Evolutionary conservation across 2,888 invertebrate species (phyloP).

Genomic region (Hyppa rectilinea): DNA sequence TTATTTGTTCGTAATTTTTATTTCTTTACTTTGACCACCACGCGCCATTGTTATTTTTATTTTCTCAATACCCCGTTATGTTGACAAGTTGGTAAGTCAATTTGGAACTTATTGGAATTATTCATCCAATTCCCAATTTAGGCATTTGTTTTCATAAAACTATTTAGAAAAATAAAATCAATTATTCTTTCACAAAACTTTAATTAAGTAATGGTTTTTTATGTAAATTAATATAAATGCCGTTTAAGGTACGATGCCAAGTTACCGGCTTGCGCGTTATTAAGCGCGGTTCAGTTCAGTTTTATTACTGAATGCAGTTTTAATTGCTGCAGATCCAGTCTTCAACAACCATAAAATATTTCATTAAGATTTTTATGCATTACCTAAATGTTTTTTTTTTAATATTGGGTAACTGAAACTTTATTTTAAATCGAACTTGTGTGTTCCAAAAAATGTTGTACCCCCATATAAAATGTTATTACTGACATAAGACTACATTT

Average conservation of each 20-base stretch:
- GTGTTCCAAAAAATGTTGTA: neutral
- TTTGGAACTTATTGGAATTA: neutral
- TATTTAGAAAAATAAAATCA: too few relatives aligned
- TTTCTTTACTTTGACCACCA: slow-evolving; percentile 1
- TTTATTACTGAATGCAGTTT: slow-evolving; percentile 36
- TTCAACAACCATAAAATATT: slow-evolving; percentile 12
- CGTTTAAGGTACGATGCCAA: neutral
- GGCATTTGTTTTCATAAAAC: too few relatives aligned
- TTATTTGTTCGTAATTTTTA: neutral
- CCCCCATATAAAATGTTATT: too few relatives aligned
- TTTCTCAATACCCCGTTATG: neutral
- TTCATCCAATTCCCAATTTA: neutral
- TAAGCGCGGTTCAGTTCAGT: slow-evolving; percentile 13
- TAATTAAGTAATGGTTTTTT: slow-evolving; percentile 3
- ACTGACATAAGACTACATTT: too few relatives aligned
- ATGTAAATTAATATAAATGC: neutral
- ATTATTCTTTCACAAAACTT: too few relatives aligned
- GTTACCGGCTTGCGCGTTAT: slow-evolving; percentile 4
- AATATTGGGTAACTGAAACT: neutral
- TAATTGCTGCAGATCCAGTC: slow-evolving; percentile 3
- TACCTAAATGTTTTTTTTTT: too few relatives aligned
- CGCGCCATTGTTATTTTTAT: slow-evolving; percentile 1
- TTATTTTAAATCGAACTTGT: slow-evolving; percentile 4
- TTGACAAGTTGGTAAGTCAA: neutral
- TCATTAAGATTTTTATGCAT: neutral